Evolutionary conservation across 2,888 invertebrate species (phyloP), one percentile per base, ranked within the genome.

Genomic region (Sicus ferrugineus): DNA sequence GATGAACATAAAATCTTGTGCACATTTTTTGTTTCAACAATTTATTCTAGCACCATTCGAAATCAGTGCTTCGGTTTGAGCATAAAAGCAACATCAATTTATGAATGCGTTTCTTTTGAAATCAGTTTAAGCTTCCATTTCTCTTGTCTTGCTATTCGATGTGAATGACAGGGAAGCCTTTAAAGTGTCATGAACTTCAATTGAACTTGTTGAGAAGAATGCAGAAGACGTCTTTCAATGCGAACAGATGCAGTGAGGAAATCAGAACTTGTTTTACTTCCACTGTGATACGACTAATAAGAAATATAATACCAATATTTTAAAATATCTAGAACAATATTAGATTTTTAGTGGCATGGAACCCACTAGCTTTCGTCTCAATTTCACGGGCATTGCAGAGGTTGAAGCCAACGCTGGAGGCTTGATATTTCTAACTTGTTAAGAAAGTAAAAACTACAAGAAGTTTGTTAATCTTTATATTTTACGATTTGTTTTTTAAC

Each of bases 1-100:
- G 76, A 76, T 76, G 58, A 58, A 68, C 64, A 56, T 34, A 67
- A 63, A 46, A 48, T 64, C 69, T 69, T 71, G 54, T 54, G 70
- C 64, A 68, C 58, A 62, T 21, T 31, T 59, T 62, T 54, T 59
- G 48, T 52, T 50, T 26, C 11, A 31, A 42, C 63, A 64, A 54
- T 28, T 21, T 9, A 70, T 76, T 76, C 76, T 76, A 76, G 76
- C 76, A 76, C 76, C 76, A 76, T 76, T 76, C 76, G 76, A 76
- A 76, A 76, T 76, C 76, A 76, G 76, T 76, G 75, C 76, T 74
- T 76, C 75, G 71, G 72, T 68, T 76, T 76, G 74, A 73, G 69
- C 9, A 31, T 26, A 30, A 54, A 42, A 67, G 14, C 56, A 21
- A 48, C 58, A 28, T 14, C 16, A 58, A 21, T 26, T 14, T 28